phyloP scores from a whole-genome alignment of 2,888 invertebrate species.

The Calameuta pallipes region DNA sequence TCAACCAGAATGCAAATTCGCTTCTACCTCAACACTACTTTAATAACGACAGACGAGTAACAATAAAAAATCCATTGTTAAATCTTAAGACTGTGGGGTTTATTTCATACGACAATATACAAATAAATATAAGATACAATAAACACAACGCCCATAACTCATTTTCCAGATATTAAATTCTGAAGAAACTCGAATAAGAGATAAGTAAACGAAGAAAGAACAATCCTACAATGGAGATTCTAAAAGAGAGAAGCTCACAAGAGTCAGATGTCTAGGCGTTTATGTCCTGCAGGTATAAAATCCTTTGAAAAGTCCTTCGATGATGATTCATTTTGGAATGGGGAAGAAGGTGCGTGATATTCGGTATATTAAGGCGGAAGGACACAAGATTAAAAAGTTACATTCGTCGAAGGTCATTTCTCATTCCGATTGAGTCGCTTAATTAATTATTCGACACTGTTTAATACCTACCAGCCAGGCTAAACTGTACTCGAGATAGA shows the following conservation, averaged over 20 bases:
- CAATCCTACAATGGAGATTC: background rate
- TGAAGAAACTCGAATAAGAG: conserved; percentile 20
- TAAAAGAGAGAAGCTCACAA: background rate
- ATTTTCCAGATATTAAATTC: conserved; percentile 10
- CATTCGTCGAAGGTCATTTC: background rate
- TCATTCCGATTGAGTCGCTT: background rate
- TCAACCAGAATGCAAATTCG: background rate
- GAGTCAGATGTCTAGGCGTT: background rate
- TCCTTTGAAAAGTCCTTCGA: background rate
- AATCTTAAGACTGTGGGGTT: conserved; percentile 37
- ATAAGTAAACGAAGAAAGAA: background rate
- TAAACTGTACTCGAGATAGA: background rate
- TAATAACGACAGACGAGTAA: background rate
- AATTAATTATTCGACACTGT: background rate
- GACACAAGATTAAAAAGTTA: background rate
- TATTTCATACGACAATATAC: conserved; percentile 44
- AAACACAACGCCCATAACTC: background rate
- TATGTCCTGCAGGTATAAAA: background rate
- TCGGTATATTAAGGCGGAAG: background rate
- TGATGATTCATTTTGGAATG: background rate
- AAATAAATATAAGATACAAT: conserved; percentile 35
- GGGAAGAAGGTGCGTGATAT: background rate
- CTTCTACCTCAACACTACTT: background rate
- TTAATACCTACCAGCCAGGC: background rate
- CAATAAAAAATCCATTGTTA: background rate